Percentiles rank a stretch among this genome's conserved stretches.
phyloP scores from a whole-genome alignment of 1,140 invertebrate species.

The Ruditapes philippinarum region DNA sequence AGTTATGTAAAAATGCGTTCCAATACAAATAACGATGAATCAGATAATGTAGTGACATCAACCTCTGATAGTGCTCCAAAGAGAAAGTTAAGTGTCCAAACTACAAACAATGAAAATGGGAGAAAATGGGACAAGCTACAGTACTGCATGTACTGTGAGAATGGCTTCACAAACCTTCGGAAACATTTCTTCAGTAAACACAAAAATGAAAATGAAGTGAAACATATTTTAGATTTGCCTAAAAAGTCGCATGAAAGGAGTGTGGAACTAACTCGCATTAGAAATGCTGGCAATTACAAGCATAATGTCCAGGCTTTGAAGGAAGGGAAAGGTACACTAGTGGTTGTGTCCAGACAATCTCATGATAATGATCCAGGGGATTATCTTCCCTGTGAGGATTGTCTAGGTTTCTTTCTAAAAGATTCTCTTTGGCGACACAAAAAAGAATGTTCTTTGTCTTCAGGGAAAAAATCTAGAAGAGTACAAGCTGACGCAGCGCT shows the following conservation, averaged over 20 bases:
- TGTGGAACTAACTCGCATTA: constrained; percentile 21
- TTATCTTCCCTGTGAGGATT: no score
- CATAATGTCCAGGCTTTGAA: constrained; percentile 62
- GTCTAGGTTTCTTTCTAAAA: constrained; percentile 67
- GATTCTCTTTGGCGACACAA: constrained; percentile 57
- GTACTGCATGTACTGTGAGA: constrained; percentile 63
- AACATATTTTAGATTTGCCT: not conserved
- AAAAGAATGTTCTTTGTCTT: constrained; percentile 32
- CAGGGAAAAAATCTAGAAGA: no score
- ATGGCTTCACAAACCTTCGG: constrained; percentile 45
- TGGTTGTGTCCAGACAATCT: constrained; percentile 45
- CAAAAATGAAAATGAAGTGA: constrained; percentile 58
- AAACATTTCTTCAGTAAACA: constrained; percentile 54
- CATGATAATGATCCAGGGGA: constrained; percentile 54
- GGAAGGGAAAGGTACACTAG: constrained; percentile 44
- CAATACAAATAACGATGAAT: no score
- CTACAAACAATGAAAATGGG: not conserved
- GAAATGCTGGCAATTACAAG: constrained; percentile 66
- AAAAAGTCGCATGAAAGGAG: constrained; percentile 49
- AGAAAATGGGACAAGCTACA: constrained; percentile 65
- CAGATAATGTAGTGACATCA: no score
- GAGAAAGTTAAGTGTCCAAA: not conserved
- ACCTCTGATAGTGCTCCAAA: no score
- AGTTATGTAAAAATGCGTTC: no score
- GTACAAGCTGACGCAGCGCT: not conserved